Percentiles rank a stretch among this genome's conserved stretches.
Conservation (phyloP, 2,797 vertebrate genomes). For the Alfaro cultratus region DNA sequence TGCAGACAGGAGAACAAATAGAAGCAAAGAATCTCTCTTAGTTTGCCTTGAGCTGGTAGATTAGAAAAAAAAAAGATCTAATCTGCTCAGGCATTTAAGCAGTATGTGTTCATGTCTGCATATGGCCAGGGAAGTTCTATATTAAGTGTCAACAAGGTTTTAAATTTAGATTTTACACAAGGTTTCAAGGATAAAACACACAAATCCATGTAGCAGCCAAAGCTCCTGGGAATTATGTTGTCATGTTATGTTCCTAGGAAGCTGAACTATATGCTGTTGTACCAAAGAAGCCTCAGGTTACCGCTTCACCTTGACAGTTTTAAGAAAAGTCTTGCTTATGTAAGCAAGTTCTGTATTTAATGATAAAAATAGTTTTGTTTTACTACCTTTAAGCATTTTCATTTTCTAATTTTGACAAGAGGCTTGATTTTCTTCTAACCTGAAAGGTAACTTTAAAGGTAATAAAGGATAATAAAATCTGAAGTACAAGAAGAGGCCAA, state of each 20-base stretch:
- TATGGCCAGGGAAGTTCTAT: conserved; percentile 11
- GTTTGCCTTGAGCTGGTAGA: conserved; percentile 57
- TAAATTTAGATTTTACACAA: background rate
- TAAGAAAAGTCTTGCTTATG: background rate
- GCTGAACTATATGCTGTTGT: background rate
- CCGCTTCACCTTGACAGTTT: background rate
- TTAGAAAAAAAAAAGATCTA: conserved; percentile 36
- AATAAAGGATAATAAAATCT: background rate
- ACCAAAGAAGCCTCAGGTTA: background rate
- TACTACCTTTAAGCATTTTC: background rate
- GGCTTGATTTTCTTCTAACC: background rate
- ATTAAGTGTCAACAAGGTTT: background rate
- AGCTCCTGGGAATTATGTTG: background rate
- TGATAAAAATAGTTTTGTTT: background rate
- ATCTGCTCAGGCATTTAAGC: conserved; percentile 45
- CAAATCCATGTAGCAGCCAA: background rate
- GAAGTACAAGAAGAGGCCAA: background rate
- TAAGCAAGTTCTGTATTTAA: background rate
- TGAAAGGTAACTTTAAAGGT: no score
- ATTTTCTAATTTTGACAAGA: background rate
- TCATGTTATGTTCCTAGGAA: background rate
- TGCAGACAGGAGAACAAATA: conserved; percentile 21
- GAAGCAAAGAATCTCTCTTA: conserved; percentile 35
- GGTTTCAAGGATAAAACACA: background rate
- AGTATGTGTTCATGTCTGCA: conserved; percentile 21